Base-by-base conservation (phyloP, 1,140 invertebrate genomes). In the Aphelenchoides fujianensis region DNA sequence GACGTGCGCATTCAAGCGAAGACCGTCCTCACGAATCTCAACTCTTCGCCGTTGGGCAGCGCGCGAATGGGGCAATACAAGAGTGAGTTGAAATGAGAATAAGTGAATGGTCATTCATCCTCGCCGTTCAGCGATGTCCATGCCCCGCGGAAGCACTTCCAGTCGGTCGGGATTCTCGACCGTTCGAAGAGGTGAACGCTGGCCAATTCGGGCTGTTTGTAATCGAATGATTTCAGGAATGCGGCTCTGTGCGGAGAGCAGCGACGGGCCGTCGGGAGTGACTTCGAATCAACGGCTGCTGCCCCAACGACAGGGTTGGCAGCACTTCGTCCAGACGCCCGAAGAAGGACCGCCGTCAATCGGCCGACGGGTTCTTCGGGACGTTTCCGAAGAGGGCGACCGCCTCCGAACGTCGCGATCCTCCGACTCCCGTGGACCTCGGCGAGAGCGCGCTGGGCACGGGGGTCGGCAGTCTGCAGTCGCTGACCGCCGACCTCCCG, bases 1-100 rank as follows among this genome's bases (percentile, higher is more conserved):
- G 75, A 77, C 19, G 59, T 77, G n/a, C 2, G 77, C 1, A 74
- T 41, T 48, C 63, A 70, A 2, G 75, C 71, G 1, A 77, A 70
- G 30, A 35, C n/a, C 2, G 31, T 77, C 5, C 61, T 77, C 16
- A 69, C 52, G 23, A 35, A 79, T 63, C 68, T 77, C 27, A 66
- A 77, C 72, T 37, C 36, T 3, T 36, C 32, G 1, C 63, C 31
- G n/a, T 36, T 66, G 1, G 32, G 12, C 32, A 48, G 32, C 1
- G 28, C n/a, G n/a, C n/a, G n/a, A n/a, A n/a, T n/a, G n/a, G n/a
- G n/a, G n/a, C n/a, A n/a, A n/a, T 61, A 34, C 57, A 2, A 61
- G 28, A 34, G 36, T 34, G n/a, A n/a, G 28, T 27, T 34, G 27
- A n/a, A 53, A 53, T 53, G 1, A 19, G 52, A 53, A 27, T 19